Conservation (phyloP, 2,797 vertebrate genomes). For the Manis crassicaudata region DNA sequence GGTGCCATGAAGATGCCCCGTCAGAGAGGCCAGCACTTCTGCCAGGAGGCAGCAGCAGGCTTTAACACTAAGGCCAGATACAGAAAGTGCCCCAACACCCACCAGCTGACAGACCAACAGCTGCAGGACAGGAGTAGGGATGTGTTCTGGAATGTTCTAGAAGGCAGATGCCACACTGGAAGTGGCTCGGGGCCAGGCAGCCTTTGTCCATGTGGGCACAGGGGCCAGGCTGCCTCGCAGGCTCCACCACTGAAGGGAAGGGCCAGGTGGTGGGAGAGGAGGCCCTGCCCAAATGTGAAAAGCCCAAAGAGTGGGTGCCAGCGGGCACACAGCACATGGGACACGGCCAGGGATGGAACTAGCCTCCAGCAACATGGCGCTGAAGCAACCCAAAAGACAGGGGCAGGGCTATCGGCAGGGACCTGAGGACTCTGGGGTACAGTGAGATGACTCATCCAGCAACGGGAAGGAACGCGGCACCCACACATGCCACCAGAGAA, state of each 20-base stretch:
- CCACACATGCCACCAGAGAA: not conserved
- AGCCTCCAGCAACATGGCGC: too few species aligned
- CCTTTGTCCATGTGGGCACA: not conserved
- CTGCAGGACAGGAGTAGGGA: too few species aligned
- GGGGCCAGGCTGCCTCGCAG: not conserved
- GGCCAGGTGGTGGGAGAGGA: not conserved
- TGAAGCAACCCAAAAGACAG: too few species aligned
- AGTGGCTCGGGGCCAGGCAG: not conserved
- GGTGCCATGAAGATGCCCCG: not conserved
- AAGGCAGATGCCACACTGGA: not conserved
- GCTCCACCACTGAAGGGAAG: not conserved
- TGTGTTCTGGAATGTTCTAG: not conserved
- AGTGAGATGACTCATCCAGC: not conserved
- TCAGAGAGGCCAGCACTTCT: not conserved
- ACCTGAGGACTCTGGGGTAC: not conserved
- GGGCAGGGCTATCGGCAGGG: not conserved
- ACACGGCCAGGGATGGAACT: too few species aligned
- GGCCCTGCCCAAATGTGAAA: not conserved
- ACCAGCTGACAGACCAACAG: not conserved
- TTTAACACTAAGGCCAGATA: too few species aligned
- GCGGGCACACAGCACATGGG: too few species aligned
- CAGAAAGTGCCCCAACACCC: rapidly evolving
- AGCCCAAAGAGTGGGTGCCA: not conserved
- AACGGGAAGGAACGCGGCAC: not conserved
- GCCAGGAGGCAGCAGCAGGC: not conserved